These are phyloP conservation scores for Henicopernis longicauda DNA, from an alignment of 2,113 vertebrate species.

Conservation along the genomic window DNA sequence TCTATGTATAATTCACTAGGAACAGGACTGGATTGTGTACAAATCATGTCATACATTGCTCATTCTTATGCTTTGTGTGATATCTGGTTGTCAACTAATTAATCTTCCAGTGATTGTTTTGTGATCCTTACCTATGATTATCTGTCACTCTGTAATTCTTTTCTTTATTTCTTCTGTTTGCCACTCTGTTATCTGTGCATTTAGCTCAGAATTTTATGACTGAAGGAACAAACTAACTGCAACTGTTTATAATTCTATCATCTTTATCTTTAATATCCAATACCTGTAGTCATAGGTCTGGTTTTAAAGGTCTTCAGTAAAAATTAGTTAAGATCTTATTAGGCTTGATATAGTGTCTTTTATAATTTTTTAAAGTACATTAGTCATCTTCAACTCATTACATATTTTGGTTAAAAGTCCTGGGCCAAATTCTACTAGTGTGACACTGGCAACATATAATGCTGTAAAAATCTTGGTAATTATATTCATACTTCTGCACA, in stretches of 20 bases:
- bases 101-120: neutral
- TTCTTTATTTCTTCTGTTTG: neutral
- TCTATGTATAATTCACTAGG: neutral
- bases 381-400: neutral
- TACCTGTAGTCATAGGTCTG: neutral
- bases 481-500: neutral
- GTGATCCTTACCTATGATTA: neutral
- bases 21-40: neutral
- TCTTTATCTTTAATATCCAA: neutral
- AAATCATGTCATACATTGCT: neutral
- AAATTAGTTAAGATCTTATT: neutral
- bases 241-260: neutral
- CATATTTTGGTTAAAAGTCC: neutral
- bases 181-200: neutral
- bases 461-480: neutral
- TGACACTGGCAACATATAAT: neutral
- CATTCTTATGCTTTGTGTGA: neutral
- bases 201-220: neutral
- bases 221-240: neutral
- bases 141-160: neutral
- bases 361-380: neutral
- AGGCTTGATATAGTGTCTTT: neutral
- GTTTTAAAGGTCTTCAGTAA: neutral
- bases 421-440: neutral
- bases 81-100: neutral